These are phyloP conservation scores for Sebastes wilsoni DNA, from an alignment of 2,797 vertebrate genomes.

Conservation along the genomic window DNA sequence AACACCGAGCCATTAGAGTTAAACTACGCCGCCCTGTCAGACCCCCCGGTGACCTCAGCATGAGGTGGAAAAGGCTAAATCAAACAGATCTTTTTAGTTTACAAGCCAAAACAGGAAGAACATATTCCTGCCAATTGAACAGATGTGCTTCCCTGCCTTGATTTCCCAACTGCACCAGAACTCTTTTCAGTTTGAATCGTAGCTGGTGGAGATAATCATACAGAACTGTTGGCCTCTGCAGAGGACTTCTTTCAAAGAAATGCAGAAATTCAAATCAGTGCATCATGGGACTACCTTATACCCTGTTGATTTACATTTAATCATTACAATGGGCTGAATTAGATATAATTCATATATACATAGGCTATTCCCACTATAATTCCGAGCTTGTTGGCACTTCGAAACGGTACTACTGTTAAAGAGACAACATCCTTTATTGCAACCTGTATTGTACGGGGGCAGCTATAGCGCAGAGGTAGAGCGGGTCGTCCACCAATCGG, in stretches of 20 bases:
- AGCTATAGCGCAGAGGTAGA: too few species aligned
- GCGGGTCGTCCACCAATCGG: too few species aligned
- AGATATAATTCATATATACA: not conserved
- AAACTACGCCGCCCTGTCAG: not conserved
- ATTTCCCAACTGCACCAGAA: conserved; percentile 57
- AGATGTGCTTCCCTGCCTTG: conserved; percentile 49
- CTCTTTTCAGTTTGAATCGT: conserved; percentile 31
- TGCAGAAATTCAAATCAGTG: conserved; percentile 20
- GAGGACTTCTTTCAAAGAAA: conserved; percentile 8
- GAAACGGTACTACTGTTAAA: not conserved
- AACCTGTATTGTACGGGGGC: too few species aligned
- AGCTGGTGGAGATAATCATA: conserved; percentile 40
- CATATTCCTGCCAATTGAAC: conserved; percentile 45
- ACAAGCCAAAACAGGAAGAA: conserved; percentile 24
- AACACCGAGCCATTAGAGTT: not conserved
- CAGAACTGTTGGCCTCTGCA: not conserved
- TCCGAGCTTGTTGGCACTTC: not conserved
- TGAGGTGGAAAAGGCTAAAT: conserved; percentile 30
- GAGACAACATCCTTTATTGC: not conserved
- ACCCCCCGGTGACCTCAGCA: not conserved
- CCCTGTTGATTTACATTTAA: conserved; percentile 17
- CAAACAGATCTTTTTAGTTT: conserved; percentile 36
- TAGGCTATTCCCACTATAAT: not conserved
- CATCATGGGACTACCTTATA: not conserved
- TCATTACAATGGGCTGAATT: not conserved